Base-by-base conservation (phyloP, 2,888 invertebrate genomes). In the Lasioglossum zephyrum region DNA sequence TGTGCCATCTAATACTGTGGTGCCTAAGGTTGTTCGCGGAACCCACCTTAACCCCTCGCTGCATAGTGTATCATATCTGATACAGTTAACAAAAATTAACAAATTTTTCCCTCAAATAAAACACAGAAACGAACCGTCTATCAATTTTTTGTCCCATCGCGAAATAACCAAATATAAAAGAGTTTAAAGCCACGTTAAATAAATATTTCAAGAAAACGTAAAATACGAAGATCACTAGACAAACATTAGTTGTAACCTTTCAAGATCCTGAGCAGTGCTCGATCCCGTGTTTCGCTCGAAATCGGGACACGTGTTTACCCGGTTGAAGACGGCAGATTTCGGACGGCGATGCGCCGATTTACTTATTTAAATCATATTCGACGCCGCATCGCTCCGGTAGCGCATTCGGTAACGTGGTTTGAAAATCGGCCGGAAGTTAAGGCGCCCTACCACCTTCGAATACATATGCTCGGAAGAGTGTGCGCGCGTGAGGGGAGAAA, bases 401-500 rank as follows among this genome's bases (percentile, higher is more conserved):
- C 5, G n/a, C 44, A 31, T 16, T 18, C 11, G 57, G 36, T 53
- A 39, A 49, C 63, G 60, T 74, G 74, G 57, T 66, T 76, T 81
- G 49, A 84, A 88, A 90, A 89, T 86, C 88, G 87, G 88, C 89
- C 89, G 92, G 90, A 90, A 92, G 87, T 87, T 31, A 80, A 73
- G 85, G 84, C 78, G 72, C 70, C 84, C 69, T 60, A 49, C 69
- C 83, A 66, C 81, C 86, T 85, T 78, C 63, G 75, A 85, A 47
- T 36, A 11, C 57, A 57, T 11, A 57, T 83, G 82, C 79, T 81
- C 86, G 79, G 82, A 86, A 84, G 78, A 84, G 74, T 69, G 63
- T 66, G 44, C 77, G 73, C 63, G 39, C 74, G 49, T 53, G 72
- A 81, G 82, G 80, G 84, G 83, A 87, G 79, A 31, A 63, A 86